Evolutionary conservation across 2,888 invertebrate species (phyloP).

Genomic region (Tenthredo distinguenda): DNA sequence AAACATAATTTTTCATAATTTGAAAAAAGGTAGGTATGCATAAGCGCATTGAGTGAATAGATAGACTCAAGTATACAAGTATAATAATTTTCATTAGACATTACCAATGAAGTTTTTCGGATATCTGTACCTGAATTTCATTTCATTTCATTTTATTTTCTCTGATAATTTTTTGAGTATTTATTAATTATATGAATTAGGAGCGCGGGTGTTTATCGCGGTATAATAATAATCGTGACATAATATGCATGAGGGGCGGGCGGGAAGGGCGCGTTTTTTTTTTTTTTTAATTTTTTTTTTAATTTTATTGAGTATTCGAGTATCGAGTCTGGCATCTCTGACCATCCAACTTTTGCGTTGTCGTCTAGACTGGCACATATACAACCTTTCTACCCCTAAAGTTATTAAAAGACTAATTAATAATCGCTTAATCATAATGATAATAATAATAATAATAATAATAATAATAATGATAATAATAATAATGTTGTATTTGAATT

Average conservation of each 20-base stretch:
- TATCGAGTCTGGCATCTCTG: constrained; percentile 59
- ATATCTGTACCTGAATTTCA: background rate
- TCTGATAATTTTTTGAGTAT: background rate
- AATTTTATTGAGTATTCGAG: constrained; percentile 64
- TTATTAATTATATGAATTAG: background rate
- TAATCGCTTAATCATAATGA: constrained; percentile 58
- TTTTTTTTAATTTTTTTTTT: constrained; percentile 16
- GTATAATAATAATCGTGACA: background rate
- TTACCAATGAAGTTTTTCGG: background rate
- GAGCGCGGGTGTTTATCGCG: background rate
- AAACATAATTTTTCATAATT: background rate
- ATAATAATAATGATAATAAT: constrained; percentile 58
- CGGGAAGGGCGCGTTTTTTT: constrained; percentile 48
- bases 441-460: constrained; percentile 52
- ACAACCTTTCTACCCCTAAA: constrained; percentile 68
- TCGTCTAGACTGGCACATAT: constrained; percentile 71
- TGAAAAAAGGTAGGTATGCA: background rate
- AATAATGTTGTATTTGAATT: constrained; percentile 60
- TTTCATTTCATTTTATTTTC: background rate
- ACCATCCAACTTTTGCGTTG: constrained; percentile 60
- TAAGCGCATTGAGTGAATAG: background rate
- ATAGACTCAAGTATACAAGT: background rate
- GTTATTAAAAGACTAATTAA: constrained; percentile 65
- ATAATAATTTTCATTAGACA: too few species aligned
- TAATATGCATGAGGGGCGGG: background rate